These are phyloP conservation scores for Mesaphorura yosii DNA, from an alignment of 1,140 invertebrate species.

Conservation along the genomic window DNA sequence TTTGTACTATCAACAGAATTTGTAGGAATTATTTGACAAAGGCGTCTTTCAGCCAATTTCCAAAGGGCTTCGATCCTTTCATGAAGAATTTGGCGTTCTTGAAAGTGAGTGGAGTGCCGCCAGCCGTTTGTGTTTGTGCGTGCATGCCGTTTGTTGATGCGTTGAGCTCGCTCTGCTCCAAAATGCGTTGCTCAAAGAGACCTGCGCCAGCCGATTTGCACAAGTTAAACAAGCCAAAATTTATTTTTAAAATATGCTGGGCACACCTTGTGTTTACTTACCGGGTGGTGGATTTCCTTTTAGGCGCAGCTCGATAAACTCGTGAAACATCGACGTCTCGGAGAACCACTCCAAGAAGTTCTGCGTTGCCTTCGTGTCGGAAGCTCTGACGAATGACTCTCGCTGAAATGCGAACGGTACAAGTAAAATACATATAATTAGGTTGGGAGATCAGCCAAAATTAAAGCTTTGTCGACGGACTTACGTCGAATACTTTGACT, in stretches of 20 bases:
- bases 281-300: constrained; percentile 23
- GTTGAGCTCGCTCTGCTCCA: constrained; percentile 32
- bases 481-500: constrained; percentile 45
- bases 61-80: constrained; percentile 21
- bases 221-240: neutral
- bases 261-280: constrained; percentile 6
- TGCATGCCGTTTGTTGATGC: neutral
- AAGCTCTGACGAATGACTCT: constrained; percentile 48
- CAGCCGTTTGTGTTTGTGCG: neutral
- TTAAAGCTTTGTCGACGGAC: constrained; percentile 11
- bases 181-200: constrained; percentile 35
- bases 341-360: constrained; percentile 70
- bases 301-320: constrained; percentile 37
- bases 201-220: constrained; percentile 24
- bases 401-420: no score
- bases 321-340: constrained; percentile 65
- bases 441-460: neutral
- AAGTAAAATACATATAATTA: constrained; percentile 33
- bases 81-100: constrained; percentile 22
- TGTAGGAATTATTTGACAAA: constrained; percentile 15
- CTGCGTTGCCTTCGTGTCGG: constrained; percentile 48
- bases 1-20: no score
- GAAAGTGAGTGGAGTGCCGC: constrained; percentile 7
- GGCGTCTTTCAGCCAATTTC: constrained; percentile 27
- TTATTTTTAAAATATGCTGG: neutral